Evolutionary conservation across 2,888 invertebrate genomes (phyloP).

Genomic region (Timema podura): DNA sequence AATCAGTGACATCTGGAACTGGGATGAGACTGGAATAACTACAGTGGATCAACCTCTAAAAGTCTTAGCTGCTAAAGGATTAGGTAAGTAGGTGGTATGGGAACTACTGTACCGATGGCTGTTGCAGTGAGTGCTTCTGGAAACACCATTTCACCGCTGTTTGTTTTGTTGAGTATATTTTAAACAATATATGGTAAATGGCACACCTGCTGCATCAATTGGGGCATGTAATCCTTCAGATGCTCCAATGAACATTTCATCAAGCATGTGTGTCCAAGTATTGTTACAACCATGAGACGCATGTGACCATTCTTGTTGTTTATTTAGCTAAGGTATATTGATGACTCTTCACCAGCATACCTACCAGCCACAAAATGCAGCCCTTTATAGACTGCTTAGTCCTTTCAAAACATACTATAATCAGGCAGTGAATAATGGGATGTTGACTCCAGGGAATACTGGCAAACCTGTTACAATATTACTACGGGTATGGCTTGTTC

Average conservation of each 20-base stretch:
- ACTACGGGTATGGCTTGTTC: neutral
- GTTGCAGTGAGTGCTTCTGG: too few species aligned
- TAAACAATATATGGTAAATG: neutral
- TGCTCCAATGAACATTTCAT: conserved; percentile 10
- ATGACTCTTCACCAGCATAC: conserved; percentile 7
- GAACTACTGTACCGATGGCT: neutral
- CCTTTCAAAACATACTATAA: conserved; percentile 14
- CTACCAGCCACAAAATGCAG: conserved; percentile 8
- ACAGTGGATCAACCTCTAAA: conserved; percentile 2
- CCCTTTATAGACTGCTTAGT: conserved; percentile 1
- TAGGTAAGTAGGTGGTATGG: neutral
- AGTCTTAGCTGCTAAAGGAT: neutral
- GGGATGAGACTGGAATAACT: neutral
- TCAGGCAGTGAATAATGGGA: conserved; percentile 13
- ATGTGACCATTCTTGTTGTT: conserved; percentile 15
- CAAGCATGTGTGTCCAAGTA: conserved; percentile 11
- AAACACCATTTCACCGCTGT: too few species aligned
- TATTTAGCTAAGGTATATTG: conserved; percentile 6
- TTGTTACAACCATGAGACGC: conserved; percentile 14
- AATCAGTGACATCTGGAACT: neutral
- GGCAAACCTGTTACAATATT: conserved; percentile 1
- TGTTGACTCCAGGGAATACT: conserved; percentile 4
- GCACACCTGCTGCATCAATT: neutral
- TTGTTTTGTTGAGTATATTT: neutral
- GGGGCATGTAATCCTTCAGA: conserved; percentile 8